Conservation (phyloP, 2,113 vertebrate genomes). For the Semicossyphus pulcher region DNA sequence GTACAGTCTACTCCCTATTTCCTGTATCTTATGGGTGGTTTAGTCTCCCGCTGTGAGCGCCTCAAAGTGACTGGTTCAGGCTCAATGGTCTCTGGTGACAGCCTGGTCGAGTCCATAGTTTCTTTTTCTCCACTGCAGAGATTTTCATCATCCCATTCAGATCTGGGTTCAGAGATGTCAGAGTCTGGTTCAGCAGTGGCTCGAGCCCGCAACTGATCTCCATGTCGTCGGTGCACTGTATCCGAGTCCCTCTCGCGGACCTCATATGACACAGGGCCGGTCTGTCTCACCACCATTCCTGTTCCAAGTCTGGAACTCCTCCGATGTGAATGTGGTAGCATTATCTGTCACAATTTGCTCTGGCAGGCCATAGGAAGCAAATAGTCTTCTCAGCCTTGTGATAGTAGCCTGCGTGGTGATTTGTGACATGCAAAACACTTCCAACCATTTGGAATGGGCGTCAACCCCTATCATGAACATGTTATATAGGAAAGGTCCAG, state of each 20-base stretch:
- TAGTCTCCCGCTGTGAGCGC: too few species aligned
- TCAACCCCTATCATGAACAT: constrained; percentile 24
- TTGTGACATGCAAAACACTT: constrained; percentile 3
- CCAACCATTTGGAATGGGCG: constrained; percentile 8
- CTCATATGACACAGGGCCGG: not conserved
- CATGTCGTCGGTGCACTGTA: too few species aligned
- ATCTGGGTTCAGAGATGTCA: too few species aligned
- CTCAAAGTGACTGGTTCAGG: too few species aligned
- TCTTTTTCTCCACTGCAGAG: too few species aligned
- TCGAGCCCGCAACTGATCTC: too few species aligned
- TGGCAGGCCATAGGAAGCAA: not conserved
- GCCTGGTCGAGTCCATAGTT: too few species aligned
- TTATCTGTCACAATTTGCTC: constrained; percentile 11
- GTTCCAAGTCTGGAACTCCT: constrained; percentile 9
- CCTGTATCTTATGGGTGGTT: too few species aligned
- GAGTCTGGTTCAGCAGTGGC: too few species aligned
- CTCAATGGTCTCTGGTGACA: too few species aligned
- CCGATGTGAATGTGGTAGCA: constrained; percentile 2
- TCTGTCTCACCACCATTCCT: not conserved
- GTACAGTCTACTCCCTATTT: too few species aligned
- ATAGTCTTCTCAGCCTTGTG: not conserved
- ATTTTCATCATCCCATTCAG: too few species aligned
- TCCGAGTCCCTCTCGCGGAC: not conserved
- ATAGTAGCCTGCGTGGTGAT: not conserved
- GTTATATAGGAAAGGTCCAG: constrained; percentile 5